Percentiles rank a stretch among this genome's conserved stretches.
phyloP scores from a whole-genome alignment of 2,113 vertebrate genomes.

The Corythoichthys haematopterus region DNA sequence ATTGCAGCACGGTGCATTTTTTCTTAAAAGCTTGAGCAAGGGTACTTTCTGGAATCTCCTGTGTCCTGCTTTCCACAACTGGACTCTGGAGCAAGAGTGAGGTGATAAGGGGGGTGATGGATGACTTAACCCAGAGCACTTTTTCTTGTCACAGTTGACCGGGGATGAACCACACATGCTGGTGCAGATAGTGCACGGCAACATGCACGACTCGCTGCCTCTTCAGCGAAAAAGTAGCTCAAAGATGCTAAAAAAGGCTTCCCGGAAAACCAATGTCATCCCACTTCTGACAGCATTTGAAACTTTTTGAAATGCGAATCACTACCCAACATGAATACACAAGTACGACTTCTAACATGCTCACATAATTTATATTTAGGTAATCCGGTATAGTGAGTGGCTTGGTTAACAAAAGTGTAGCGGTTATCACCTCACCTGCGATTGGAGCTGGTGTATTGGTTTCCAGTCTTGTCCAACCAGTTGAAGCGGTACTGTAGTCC shows the following conservation, averaged over 20 bases:
- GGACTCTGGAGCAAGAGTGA: neutral
- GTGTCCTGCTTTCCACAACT: neutral
- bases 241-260: neutral
- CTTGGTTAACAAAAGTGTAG: too few relatives aligned
- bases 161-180: neutral
- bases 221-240: neutral
- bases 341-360: neutral
- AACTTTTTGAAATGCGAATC: neutral
- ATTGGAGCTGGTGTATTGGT: slow-evolving; percentile 52
- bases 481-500: slow-evolving; percentile 74
- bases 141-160: neutral
- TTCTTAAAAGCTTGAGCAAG: neutral
- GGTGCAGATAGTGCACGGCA: neutral
- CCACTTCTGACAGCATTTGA: neutral
- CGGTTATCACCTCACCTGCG: slow-evolving; percentile 61
- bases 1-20: too few relatives aligned
- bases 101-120: neutral
- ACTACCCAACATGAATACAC: neutral
- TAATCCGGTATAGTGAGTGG: too few relatives aligned
- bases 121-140: slow-evolving; percentile 1
- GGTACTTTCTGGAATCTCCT: neutral
- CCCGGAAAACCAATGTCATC: neutral
- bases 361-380: too few relatives aligned
- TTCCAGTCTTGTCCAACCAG: slow-evolving; percentile 73
- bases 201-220: neutral